phyloP scores from a whole-genome alignment of 2,888 invertebrate species.

The Pediacus dermestoides region DNA sequence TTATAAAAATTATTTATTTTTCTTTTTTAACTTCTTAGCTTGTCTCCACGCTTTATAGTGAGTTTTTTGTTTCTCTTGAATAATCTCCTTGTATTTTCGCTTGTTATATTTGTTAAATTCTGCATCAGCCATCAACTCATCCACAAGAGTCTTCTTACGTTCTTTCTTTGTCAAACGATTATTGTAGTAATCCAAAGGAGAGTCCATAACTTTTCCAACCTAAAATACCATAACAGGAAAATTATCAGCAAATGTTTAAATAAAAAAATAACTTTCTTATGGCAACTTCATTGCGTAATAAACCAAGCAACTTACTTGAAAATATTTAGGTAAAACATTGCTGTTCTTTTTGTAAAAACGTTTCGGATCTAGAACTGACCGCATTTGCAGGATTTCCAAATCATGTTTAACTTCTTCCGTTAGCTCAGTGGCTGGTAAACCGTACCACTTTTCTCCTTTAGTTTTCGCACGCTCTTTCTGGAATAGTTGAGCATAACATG shows the following conservation, averaged over 20 bases:
- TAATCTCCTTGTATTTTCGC: constrained; percentile 73
- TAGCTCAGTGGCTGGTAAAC: constrained; percentile 83
- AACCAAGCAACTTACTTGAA: constrained; percentile 71
- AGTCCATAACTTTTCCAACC: constrained; percentile 79
- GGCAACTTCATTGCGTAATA: no score
- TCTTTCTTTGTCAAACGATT: constrained; percentile 80
- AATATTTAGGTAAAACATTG: constrained; percentile 86
- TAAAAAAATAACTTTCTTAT: constrained; percentile 4
- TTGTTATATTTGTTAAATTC: constrained; percentile 79
- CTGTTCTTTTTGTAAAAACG: constrained; percentile 94
- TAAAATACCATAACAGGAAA: constrained; percentile 41
- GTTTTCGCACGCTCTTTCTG: constrained; percentile 73
- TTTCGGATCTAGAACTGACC: constrained; percentile 87
- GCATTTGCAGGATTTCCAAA: constrained; percentile 86
- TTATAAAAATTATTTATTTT: constrained; percentile 45
- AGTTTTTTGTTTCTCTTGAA: constrained; percentile 65
- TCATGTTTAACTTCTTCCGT: constrained; percentile 87
- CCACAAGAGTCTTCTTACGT: constrained; percentile 85
- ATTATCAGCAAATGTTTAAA: constrained; percentile 10
- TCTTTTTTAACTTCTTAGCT: constrained; percentile 70
- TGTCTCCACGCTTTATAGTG: constrained; percentile 64
- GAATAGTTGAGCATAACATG: constrained; percentile 28
- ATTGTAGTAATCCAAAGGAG: constrained; percentile 82
- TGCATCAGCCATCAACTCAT: constrained; percentile 87
- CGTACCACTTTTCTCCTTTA: constrained; percentile 85